Percentiles rank a stretch among this genome's conserved stretches.
These are phyloP conservation scores for Resseliella maxima DNA, from an alignment of 2,888 invertebrate species.

Conservation along the genomic window DNA sequence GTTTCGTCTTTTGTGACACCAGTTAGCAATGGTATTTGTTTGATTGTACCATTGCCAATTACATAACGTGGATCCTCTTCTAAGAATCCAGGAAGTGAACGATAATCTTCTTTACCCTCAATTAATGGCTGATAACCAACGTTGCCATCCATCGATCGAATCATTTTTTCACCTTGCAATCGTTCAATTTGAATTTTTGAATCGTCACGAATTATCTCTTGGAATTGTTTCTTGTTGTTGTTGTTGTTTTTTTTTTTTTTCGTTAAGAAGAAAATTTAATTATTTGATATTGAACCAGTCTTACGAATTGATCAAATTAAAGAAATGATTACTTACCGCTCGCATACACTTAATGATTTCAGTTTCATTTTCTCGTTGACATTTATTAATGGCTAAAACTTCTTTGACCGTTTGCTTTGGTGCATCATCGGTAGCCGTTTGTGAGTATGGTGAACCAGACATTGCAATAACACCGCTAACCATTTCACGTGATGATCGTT, in stretches of 20 bases:
- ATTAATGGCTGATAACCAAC: constrained; percentile 76
- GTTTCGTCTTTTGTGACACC: constrained; percentile 82
- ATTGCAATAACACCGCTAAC: constrained; percentile 76
- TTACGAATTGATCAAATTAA: constrained; percentile 63
- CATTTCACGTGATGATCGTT: constrained; percentile 68
- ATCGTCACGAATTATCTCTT: constrained; percentile 69
- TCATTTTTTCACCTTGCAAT: constrained; percentile 71
- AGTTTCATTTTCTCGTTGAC: constrained; percentile 71
- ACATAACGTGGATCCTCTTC: constrained; percentile 73
- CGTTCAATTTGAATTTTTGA: constrained; percentile 71
- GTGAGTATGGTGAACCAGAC: constrained; percentile 80
- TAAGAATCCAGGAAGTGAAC: constrained; percentile 76
- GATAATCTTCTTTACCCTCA: constrained; percentile 75
- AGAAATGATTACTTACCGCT: constrained; percentile 65
- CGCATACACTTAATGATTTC: constrained; percentile 77
- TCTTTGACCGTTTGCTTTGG: constrained; percentile 73
- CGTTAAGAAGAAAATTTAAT: too few species aligned
- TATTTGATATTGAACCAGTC: constrained; percentile 59
- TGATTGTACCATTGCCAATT: constrained; percentile 70
- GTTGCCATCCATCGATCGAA: constrained; percentile 74
- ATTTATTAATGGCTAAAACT: constrained; percentile 74
- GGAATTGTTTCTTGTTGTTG: constrained; percentile 65
- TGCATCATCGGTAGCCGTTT: constrained; percentile 75
- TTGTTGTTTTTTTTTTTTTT: too few species aligned
- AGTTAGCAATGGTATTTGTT: constrained; percentile 75